Evolutionary conservation across 2,888 invertebrate genomes (phyloP), one percentile per base, ranked within the genome.

Genomic region (Eubasilissa splendida): DNA sequence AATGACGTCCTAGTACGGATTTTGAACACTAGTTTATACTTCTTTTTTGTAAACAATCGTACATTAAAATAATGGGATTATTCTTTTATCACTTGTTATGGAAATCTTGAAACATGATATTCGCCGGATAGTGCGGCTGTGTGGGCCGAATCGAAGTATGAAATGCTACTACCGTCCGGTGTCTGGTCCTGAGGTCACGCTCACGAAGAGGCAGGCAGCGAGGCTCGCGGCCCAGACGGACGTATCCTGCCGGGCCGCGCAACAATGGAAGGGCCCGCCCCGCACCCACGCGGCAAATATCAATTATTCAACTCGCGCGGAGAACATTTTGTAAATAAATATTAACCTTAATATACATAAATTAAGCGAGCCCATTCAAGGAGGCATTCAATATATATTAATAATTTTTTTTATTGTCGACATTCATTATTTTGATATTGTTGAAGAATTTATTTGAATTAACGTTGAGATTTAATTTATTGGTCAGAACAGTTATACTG

Each of bases 61-160:
- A 42, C 42, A 42, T 42, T 42, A 1, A 42, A 42, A 42, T 42
- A 42, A 5, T 42, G 42, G 42, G 42, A 42, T 42, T 42, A 73
- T 73, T 73, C 71, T 73, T 73, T 73, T 73, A 56, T 73, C 58
- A 73, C 56, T 73, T 31, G 12, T 54, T 54, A 53, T 70, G 70
- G 53, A 70, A 70, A 70, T 70, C 11, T 66, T 4, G 14, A 52
- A 68, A 50, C 68, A 52, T 68, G 52, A 52, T 70, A 11, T 53
- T 14, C 53, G 70, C 42, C 42, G 42, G 42, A 42, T 42, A 42
- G 42, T 5, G 22, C 22, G 22, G 22, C 9, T 22, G 3, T 33
- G 8, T 63, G 11, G 33, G 11, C 11, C 33, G 3, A 7, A 42
- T 33, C 11, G 42, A 33, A 33, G 31, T 33, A 42, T 10, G 63